These are phyloP conservation scores for Loriculus beryllinus DNA, from an alignment of 2,797 vertebrate genomes.

Conservation along the genomic window DNA sequence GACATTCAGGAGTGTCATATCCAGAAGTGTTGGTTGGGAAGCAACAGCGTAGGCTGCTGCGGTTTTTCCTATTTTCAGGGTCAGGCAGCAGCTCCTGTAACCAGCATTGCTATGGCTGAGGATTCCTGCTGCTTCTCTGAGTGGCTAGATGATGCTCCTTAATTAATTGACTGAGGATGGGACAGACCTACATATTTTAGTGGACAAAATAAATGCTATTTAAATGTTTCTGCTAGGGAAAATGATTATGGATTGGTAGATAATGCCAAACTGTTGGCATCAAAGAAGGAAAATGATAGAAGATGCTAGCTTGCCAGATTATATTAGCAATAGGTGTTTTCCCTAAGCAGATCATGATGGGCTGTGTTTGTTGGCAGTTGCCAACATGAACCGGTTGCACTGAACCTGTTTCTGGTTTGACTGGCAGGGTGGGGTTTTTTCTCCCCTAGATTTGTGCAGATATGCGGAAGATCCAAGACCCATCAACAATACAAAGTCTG, in stretches of 20 bases:
- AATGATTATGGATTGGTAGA: not conserved
- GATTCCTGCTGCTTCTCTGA: not conserved
- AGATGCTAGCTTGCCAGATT: not conserved
- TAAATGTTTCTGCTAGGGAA: not conserved
- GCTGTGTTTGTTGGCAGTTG: not conserved
- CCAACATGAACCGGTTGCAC: not conserved
- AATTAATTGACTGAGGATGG: not conserved
- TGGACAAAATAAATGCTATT: not conserved
- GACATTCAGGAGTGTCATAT: not conserved
- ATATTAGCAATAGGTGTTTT: not conserved
- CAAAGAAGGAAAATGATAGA: not conserved
- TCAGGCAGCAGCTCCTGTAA: not conserved
- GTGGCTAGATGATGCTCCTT: not conserved
- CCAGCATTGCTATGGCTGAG: not conserved
- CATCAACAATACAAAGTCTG: not conserved
- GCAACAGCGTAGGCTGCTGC: not conserved
- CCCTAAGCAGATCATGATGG: not conserved
- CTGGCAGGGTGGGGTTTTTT: not conserved
- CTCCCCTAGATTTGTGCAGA: not conserved
- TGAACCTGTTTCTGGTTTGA: not conserved
- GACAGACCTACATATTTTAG: not conserved
- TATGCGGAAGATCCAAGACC: not conserved
- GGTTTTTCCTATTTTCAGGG: not conserved
- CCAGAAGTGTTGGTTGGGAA: accelerated
- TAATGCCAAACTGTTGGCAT: not conserved